A percentile compares a stretch with the other conserved stretches of the same genome.
Conservation (phyloP, 2,888 invertebrate species). For the Drosophila pseudotalamancana region DNA sequence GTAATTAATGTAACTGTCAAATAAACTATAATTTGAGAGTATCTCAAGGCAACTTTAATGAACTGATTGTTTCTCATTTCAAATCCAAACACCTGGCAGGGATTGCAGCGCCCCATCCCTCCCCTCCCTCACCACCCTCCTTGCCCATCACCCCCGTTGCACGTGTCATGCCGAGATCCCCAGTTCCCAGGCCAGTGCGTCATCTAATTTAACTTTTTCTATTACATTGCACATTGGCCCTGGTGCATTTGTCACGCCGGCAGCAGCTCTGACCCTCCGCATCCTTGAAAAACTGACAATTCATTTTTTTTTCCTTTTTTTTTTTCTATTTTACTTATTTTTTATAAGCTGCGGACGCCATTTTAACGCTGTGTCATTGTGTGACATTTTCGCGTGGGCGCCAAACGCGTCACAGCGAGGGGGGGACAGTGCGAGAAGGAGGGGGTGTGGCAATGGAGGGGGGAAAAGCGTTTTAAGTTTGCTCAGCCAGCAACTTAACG, state of each 20-base stretch:
- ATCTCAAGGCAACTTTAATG: not conserved
- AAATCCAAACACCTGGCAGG: slow-evolving; percentile 4
- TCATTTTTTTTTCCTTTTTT: slow-evolving; percentile 18
- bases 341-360: slow-evolving; percentile 40
- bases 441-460: not conserved
- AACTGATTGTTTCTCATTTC: not conserved
- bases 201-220: slow-evolving; percentile 78
- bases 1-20: no score
- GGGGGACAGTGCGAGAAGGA: not conserved
- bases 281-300: slow-evolving; percentile 69
- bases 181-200: slow-evolving; percentile 61
- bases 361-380: slow-evolving; percentile 74
- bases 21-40: no score
- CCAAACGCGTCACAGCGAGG: slow-evolving; percentile 3
- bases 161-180: slow-evolving; percentile 22
- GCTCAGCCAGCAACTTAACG: slow-evolving; percentile 41
- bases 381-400: slow-evolving; percentile 70
- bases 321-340: slow-evolving; percentile 10
- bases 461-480: slow-evolving; percentile 46
- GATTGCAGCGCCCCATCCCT: not conserved
- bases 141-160: not conserved
- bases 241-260: slow-evolving; percentile 67
- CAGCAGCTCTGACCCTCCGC: slow-evolving; percentile 37
- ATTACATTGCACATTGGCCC: slow-evolving; percentile 72
- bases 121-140: no score